Conservation (phyloP, 2,797 vertebrate genomes). For the Myotis findleyi region DNA sequence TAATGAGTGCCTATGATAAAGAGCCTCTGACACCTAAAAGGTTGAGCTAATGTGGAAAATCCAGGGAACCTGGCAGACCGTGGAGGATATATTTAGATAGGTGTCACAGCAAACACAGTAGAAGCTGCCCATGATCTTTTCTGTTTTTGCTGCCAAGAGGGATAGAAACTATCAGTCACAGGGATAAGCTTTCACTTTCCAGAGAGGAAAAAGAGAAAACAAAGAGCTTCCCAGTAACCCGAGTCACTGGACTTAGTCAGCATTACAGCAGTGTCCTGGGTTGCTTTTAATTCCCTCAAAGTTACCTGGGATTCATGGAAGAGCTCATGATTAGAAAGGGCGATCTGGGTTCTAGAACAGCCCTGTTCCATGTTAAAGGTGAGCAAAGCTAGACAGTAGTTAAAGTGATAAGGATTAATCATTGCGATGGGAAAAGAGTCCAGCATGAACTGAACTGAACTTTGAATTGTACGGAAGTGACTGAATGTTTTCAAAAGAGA, state of each 20-base stretch:
- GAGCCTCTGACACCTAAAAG: background rate
- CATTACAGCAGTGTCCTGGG: background rate
- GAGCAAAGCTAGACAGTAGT: background rate
- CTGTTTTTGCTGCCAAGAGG: background rate
- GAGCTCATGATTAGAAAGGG: background rate
- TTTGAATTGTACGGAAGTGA: background rate
- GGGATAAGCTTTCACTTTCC: slow-evolving; percentile 7
- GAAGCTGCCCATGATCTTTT: background rate
- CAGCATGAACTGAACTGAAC: background rate
- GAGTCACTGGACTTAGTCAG: background rate
- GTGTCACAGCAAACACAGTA: background rate
- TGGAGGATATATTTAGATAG: background rate
- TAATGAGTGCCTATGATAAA: background rate
- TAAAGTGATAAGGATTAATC: background rate
- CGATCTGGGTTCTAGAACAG: background rate
- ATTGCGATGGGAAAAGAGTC: background rate
- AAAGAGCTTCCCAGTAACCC: background rate
- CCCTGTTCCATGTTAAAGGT: background rate
- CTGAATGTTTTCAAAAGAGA: background rate
- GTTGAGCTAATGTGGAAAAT: background rate
- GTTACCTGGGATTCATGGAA: background rate
- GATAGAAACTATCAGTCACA: background rate
- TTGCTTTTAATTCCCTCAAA: background rate
- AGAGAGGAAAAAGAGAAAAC: slow-evolving; percentile 27
- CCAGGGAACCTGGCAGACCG: background rate